These are phyloP conservation scores for Ypsolopha scabrella DNA, from an alignment of 2,888 invertebrate genomes.

Conservation along the genomic window DNA sequence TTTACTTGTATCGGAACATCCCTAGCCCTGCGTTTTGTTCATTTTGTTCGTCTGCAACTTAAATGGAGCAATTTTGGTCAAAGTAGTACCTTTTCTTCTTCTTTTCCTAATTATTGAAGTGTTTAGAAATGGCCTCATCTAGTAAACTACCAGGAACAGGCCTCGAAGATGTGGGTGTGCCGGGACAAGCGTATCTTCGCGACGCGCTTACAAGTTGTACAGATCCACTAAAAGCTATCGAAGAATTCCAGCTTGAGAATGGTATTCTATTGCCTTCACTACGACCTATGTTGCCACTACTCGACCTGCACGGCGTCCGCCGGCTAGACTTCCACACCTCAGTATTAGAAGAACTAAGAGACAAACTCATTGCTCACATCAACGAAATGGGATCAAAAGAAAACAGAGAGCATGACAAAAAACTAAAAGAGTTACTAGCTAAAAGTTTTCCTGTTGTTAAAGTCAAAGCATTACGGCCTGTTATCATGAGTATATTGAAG, in stretches of 20 bases:
- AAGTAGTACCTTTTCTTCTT: too few relatives aligned
- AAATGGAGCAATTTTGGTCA: too few relatives aligned
- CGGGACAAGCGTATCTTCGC: constrained; percentile 86
- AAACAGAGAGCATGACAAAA: constrained; percentile 78
- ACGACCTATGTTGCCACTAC: constrained; percentile 92
- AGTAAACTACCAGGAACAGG: constrained; percentile 71
- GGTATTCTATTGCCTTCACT: constrained; percentile 92
- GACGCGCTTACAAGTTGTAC: constrained; percentile 96
- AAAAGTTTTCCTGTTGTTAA: constrained; percentile 96
- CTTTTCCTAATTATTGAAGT: neutral
- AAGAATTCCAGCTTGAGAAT: constrained; percentile 97
- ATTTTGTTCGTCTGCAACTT: too few relatives aligned
- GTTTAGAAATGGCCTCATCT: constrained; percentile 44
- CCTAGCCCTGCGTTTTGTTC: too few relatives aligned
- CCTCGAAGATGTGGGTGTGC: constrained; percentile 87
- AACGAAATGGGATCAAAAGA: constrained; percentile 85
- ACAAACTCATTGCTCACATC: constrained; percentile 80
- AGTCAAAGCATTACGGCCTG: constrained; percentile 90
- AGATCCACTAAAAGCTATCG: constrained; percentile 97
- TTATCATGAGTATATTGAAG: constrained; percentile 94
- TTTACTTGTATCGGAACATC: too few relatives aligned
- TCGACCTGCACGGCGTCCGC: constrained; percentile 94
- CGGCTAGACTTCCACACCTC: constrained; percentile 95
- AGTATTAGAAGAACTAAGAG: constrained; percentile 82
- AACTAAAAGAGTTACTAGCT: constrained; percentile 87